Conservation (phyloP, 2,797 vertebrate genomes). For the Gobionotothen gibberifrons region DNA sequence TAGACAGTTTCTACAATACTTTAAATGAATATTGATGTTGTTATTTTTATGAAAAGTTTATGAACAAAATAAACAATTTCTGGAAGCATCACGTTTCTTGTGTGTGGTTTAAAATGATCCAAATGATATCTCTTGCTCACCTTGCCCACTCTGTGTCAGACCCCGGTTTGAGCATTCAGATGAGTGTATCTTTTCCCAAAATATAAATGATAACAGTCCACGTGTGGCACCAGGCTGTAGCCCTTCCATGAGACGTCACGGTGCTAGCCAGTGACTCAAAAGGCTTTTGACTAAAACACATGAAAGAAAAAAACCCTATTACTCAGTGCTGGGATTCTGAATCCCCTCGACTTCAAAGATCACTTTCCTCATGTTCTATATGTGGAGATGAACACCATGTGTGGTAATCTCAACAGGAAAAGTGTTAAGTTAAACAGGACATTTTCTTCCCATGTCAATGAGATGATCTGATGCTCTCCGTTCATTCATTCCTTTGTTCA, state of each 20-base stretch:
- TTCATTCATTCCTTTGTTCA: conserved; percentile 65
- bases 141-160: conserved; percentile 30
- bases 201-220: conserved; percentile 63
- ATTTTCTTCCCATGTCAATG: conserved; percentile 50
- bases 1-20: conserved; percentile 87
- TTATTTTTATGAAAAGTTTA: conserved; percentile 91
- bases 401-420: conserved; percentile 43
- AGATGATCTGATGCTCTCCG: conserved; percentile 50
- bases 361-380: conserved; percentile 34
- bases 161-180: conserved; percentile 28
- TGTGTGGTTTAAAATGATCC: conserved; percentile 48
- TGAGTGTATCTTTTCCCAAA: conserved; percentile 57
- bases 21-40: conserved; percentile 89
- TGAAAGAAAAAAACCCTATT: conserved; percentile 55
- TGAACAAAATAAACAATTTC: conserved; percentile 88
- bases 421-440: conserved; percentile 58
- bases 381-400: conserved; percentile 25
- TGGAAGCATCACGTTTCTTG: conserved; percentile 73
- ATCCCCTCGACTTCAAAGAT: conserved; percentile 48
- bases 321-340: conserved; percentile 44
- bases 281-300: conserved; percentile 54
- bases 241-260: conserved; percentile 62
- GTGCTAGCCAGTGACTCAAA: conserved; percentile 60
- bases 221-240: conserved; percentile 60
- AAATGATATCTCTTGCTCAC: conserved; percentile 14